Base-by-base conservation (phyloP, 2,888 invertebrate genomes). In the Caenorhabditis sinica region DNA sequence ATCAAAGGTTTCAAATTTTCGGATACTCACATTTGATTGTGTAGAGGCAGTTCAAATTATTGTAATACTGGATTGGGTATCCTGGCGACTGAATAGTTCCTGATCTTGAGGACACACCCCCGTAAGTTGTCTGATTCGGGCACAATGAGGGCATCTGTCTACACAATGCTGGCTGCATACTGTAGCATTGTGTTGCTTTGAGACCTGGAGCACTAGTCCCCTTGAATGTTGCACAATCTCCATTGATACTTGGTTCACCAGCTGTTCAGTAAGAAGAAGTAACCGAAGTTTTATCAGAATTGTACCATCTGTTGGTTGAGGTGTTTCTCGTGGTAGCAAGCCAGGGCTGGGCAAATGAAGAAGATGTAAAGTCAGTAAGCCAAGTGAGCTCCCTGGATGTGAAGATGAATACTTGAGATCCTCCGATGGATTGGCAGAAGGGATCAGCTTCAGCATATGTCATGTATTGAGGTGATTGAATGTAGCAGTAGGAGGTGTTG, bases 51-150 rank as follows among this genome's bases (percentile, higher is more conserved):
- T 68, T 40, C 28, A 85, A 43, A n/a, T 85, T 85, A 33, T 85
- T 85, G 49, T 82, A 85, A n/a, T 85, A 85, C 28, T 81, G 76
- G 2, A 25, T 51, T 3, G 85, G 85, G 65, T 85, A 85, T 6
- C 77, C 77, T 20, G 85, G 85, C 11, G 82, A 82, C 11, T 40
- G n/a, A 28, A 85, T 77, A 11, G 53, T 82, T 23, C 85, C 85
- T n/a, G 60, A 51, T 45, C 81, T 66, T 1, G 77, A 69, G 5
- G 2, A 40, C 5, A 20, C 15, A 0, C 85, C 82, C 36, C 85
- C 85, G 15, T 77, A 84, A 4, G 25, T 40, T 0, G 56, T 79
- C 28, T 28, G 36, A 23, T 15, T 33, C 9, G 77, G 77, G 36
- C 84, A 84, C 4, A 82, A 25, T 25, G 85, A 77, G 13, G 85